These are phyloP conservation scores for Actinemys pallida DNA, from an alignment of 2,113 vertebrate species.

Conservation along the genomic window DNA sequence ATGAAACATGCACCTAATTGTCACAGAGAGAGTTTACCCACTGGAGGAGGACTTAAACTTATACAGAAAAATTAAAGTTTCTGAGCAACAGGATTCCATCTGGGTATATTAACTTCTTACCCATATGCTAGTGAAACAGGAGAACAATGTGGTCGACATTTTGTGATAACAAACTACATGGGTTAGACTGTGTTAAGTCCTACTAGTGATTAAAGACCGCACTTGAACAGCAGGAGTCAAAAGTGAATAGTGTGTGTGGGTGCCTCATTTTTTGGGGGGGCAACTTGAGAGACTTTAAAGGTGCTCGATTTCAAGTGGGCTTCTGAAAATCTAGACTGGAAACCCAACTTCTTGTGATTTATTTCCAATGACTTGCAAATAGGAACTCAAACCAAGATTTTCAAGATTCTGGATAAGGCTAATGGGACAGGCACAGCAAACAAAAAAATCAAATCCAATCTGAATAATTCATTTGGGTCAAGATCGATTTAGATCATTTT, in stretches of 20 bases:
- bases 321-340: background rate
- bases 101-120: conserved; percentile 23
- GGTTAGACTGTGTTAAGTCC: background rate
- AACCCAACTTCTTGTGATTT: background rate
- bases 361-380: background rate
- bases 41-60: background rate
- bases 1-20: background rate
- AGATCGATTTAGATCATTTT: background rate
- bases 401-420: background rate
- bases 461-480: background rate
- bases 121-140: background rate
- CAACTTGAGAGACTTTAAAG: background rate
- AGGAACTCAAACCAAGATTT: background rate
- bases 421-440: background rate
- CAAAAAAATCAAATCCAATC: background rate
- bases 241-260: background rate
- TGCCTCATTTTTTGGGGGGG: background rate
- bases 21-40: background rate
- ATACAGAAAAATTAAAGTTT: conserved; percentile 10
- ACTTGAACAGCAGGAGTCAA: background rate
- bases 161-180: background rate
- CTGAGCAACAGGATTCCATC: conserved; percentile 29
- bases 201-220: background rate
- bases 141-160: background rate
- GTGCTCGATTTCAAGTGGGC: background rate